Evolutionary conservation across 2,888 invertebrate species (phyloP).

Genomic region (Tubulanus polymorphus): DNA sequence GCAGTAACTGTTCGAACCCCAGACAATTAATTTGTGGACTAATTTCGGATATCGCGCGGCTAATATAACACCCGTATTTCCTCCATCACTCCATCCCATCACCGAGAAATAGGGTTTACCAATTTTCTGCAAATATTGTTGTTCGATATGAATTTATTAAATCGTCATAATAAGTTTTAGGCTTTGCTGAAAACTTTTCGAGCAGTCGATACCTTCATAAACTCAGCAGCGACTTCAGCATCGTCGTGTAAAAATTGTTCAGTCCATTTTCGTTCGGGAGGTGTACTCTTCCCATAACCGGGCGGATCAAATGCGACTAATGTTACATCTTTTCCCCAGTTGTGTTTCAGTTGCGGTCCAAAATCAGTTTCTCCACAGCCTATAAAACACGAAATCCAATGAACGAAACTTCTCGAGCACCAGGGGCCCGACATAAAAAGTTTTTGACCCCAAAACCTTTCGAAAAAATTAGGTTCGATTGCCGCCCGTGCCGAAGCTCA

Average conservation of each 20-base stretch:
- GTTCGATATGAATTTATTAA: too few species aligned
- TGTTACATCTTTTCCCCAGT: slow-evolving; percentile 56
- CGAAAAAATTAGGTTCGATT: too few species aligned
- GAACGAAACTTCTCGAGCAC: too few species aligned
- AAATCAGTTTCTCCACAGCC: slow-evolving; percentile 80
- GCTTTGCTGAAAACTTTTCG: too few species aligned
- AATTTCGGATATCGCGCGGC: slow-evolving; percentile 67
- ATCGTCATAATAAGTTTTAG: too few species aligned
- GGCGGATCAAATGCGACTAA: slow-evolving; percentile 65
- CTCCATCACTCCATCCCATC: slow-evolving; percentile 89
- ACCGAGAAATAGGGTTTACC: slow-evolving; percentile 66
- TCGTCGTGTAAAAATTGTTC: slow-evolving; percentile 70
- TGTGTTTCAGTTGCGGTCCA: slow-evolving; percentile 59
- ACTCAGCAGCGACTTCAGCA: slow-evolving; percentile 65
- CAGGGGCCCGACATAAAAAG: too few species aligned
- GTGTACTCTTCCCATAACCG: slow-evolving; percentile 80
- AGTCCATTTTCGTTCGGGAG: slow-evolving; percentile 70
- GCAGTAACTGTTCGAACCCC: slow-evolving; percentile 75
- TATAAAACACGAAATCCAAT: too few species aligned
- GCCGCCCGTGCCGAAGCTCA: too few species aligned
- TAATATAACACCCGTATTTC: slow-evolving; percentile 71
- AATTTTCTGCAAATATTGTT: slow-evolving; percentile 61
- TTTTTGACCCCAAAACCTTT: too few species aligned
- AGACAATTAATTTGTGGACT: slow-evolving; percentile 70
- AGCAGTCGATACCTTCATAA: slow-evolving; percentile 80